Conservation (phyloP, 2,113 vertebrate genomes). For the Sminthopsis crassicaudata region DNA sequence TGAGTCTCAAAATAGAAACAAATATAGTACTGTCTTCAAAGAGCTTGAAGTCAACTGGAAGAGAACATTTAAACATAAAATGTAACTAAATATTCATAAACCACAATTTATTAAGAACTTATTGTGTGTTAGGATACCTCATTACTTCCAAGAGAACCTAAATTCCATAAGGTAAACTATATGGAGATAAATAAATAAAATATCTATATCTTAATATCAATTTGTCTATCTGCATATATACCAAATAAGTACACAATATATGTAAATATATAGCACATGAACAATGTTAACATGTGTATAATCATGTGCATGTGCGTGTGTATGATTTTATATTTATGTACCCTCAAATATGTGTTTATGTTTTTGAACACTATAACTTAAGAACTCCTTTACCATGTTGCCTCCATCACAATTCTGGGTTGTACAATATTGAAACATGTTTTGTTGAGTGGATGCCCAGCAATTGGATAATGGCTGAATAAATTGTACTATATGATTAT, state of each 20-base stretch:
- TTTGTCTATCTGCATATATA: neutral
- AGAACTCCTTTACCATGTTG: neutral
- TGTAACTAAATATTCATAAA: neutral
- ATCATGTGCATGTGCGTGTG: rapidly evolving
- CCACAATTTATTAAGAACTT: neutral
- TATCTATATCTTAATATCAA: too few species aligned
- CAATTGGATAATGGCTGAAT: too few species aligned
- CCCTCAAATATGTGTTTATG: neutral
- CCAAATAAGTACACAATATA: neutral
- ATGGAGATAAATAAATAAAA: too few species aligned
- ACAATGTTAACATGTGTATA: too few species aligned
- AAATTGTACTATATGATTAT: too few species aligned
- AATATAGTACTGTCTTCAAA: neutral
- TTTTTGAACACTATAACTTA: neutral
- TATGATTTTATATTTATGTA: neutral
- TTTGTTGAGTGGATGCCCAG: too few species aligned
- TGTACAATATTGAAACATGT: too few species aligned
- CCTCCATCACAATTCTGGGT: too few species aligned
- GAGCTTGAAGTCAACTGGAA: neutral
- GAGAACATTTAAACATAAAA: neutral
- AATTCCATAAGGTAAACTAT: too few species aligned
- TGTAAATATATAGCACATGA: neutral
- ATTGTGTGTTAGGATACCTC: neutral
- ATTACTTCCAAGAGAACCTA: neutral
- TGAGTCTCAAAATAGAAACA: neutral